phyloP scores from a whole-genome alignment of 2,888 invertebrate genomes.

The Piscicola geometra region DNA sequence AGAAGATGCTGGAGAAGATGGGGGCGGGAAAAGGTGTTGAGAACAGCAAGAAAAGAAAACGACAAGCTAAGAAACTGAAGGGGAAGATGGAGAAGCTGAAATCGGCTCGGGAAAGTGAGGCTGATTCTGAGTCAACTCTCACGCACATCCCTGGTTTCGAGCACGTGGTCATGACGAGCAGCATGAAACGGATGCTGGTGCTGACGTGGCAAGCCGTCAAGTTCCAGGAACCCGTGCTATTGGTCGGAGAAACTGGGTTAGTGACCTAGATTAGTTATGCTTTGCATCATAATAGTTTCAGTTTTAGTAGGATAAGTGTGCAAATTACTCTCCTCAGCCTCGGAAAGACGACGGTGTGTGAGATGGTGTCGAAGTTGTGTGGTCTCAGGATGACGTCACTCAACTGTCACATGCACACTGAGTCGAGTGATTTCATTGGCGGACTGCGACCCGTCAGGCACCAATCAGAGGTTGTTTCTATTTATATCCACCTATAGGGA shows the following conservation, averaged over 20 bases:
- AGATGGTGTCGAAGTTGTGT: conserved; percentile 68
- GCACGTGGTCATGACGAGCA: conserved; percentile 89
- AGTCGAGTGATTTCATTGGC: conserved; percentile 94
- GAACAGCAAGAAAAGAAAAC: conserved; percentile 5
- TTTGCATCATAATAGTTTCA: no score
- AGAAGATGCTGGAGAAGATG: background rate
- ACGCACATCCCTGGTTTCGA: conserved; percentile 59
- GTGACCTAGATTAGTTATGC: conserved; percentile 24
- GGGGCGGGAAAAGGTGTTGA: background rate
- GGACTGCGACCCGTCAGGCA: conserved; percentile 82
- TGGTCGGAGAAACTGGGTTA: conserved; percentile 88
- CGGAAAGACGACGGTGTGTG: conserved; percentile 93
- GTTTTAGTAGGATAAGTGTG: no score
- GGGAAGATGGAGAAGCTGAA: background rate
- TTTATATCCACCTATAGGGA: background rate
- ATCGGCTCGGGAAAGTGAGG: background rate
- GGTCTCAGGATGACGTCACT: conserved; percentile 70
- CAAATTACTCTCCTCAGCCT: no score
- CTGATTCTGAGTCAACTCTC: background rate
- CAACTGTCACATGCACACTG: conserved; percentile 98
- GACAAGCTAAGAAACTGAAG: conserved; percentile 21
- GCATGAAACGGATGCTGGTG: conserved; percentile 71
- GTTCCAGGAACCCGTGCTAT: conserved; percentile 85
- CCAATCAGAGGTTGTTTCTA: conserved; percentile 20
- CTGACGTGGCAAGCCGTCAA: conserved; percentile 70